Percentiles rank a stretch among this genome's conserved stretches.
These are phyloP conservation scores for Crotalus tigris DNA, from an alignment of 2,113 vertebrate genomes.

Conservation along the genomic window DNA sequence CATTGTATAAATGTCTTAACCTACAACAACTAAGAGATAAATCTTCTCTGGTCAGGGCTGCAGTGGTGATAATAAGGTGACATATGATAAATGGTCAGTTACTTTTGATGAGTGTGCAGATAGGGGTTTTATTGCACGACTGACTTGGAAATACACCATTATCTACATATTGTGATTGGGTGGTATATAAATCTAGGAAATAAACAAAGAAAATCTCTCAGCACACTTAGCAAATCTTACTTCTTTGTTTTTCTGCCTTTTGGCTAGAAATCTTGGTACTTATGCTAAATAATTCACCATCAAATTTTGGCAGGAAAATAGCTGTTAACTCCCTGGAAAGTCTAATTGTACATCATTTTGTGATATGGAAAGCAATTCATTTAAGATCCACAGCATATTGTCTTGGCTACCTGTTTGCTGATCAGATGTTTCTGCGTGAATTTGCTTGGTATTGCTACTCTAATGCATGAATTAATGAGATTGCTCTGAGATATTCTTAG, in stretches of 20 bases:
- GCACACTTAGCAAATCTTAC: not conserved
- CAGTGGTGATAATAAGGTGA: not conserved
- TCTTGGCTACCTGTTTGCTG: not conserved
- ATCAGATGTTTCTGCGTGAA: not conserved
- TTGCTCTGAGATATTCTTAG: not conserved
- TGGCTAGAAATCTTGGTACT: not conserved
- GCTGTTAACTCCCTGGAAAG: not conserved
- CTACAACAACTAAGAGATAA: not conserved
- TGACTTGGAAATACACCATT: not conserved
- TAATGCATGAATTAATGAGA: not conserved
- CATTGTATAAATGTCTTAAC: not conserved
- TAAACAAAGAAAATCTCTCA: not conserved
- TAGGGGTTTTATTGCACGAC: not conserved
- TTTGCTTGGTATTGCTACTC: not conserved
- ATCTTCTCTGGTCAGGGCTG: not conserved
- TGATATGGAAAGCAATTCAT: not conserved
- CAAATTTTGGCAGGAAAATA: not conserved
- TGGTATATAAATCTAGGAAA: not conserved
- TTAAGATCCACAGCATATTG: not conserved
- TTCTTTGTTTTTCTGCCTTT: not conserved
- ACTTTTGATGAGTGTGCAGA: not conserved
- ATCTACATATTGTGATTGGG: not conserved
- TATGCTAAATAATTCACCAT: not conserved
- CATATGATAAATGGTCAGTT: not conserved
- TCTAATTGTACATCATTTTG: not conserved